phyloP scores from a whole-genome alignment of 1,140 invertebrate genomes.

The Cydia splendana region DNA sequence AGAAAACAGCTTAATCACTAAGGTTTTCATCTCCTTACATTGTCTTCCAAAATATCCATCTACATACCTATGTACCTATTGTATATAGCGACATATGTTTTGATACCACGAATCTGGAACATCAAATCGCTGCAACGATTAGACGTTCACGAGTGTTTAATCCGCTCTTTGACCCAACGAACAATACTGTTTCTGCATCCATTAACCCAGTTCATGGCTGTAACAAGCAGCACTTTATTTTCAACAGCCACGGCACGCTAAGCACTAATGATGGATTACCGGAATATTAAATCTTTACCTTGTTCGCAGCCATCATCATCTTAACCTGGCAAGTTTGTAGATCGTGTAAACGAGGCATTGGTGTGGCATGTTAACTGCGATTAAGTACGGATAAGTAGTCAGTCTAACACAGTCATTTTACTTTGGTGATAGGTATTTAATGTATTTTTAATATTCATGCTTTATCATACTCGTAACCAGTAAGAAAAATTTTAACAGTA shows the following conservation, averaged over 20 bases:
- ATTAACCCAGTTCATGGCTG: slow-evolving; percentile 51
- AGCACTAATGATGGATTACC: slow-evolving; percentile 35
- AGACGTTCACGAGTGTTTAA: slow-evolving; percentile 11
- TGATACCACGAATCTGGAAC: not conserved
- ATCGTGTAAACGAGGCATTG: slow-evolving; percentile 13
- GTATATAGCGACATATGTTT: not conserved
- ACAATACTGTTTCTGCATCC: slow-evolving; percentile 39
- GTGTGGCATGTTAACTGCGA: not conserved
- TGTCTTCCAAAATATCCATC: too few species aligned
- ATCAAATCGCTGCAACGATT: slow-evolving; percentile 14
- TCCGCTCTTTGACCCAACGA: slow-evolving; percentile 12
- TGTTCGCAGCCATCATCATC: slow-evolving; percentile 15
- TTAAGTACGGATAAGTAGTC: not conserved
- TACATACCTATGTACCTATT: too few species aligned
- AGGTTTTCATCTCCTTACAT: too few species aligned
- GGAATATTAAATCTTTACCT: slow-evolving; percentile 22
- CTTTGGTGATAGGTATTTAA: not conserved
- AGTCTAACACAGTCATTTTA: not conserved
- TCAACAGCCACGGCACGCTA: slow-evolving; percentile 34
- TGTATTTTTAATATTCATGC: slow-evolving; percentile 1
- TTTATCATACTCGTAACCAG: not conserved
- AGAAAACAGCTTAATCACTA: too few species aligned
- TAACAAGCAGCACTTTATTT: slow-evolving; percentile 41
- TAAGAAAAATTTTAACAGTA: not conserved
- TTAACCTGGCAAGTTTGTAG: slow-evolving; percentile 3